phyloP scores from a whole-genome alignment of 2,797 vertebrate genomes.

The Neosalanx taihuensis region DNA sequence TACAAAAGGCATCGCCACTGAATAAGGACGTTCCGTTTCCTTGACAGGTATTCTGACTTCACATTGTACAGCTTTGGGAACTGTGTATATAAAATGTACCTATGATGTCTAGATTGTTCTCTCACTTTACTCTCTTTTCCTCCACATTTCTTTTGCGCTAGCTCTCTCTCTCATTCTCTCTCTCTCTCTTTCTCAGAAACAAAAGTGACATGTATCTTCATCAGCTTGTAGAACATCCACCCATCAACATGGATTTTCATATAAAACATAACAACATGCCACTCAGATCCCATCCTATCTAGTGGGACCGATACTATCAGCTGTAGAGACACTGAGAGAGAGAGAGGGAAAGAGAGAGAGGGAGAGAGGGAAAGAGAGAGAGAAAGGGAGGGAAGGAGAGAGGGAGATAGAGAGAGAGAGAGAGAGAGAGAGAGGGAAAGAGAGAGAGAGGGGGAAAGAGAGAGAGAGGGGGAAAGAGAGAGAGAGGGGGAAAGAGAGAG shows the following conservation, averaged over 20 bases:
- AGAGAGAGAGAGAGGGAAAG: no score
- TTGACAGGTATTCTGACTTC: background rate
- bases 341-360: constrained; percentile 20
- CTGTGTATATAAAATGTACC: background rate
- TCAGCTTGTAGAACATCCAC: background rate
- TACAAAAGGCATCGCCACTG: constrained; percentile 58
- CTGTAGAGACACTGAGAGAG: background rate
- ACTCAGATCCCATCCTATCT: background rate
- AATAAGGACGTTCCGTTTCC: background rate
- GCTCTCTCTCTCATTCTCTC: background rate
- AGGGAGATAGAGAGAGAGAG: constrained; percentile 12
- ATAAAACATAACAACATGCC: constrained; percentile 14
- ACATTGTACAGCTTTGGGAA: background rate
- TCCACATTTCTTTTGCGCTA: background rate
- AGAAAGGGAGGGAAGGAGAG: constrained; percentile 1
- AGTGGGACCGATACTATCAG: constrained; percentile 13
- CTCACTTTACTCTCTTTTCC: background rate
- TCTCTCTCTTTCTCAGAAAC: background rate
- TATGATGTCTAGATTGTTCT: no score
- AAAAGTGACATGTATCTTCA: background rate
- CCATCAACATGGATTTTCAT: constrained; percentile 10
- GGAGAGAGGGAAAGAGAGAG: constrained; percentile 23
- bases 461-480: background rate
- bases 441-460: background rate
- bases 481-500: background rate